Evolutionary conservation across 92 coral and sea anemone species (phyloP), one percentile per base, ranked within the genome.

Genomic region (Virgularia gustaviana): DNA sequence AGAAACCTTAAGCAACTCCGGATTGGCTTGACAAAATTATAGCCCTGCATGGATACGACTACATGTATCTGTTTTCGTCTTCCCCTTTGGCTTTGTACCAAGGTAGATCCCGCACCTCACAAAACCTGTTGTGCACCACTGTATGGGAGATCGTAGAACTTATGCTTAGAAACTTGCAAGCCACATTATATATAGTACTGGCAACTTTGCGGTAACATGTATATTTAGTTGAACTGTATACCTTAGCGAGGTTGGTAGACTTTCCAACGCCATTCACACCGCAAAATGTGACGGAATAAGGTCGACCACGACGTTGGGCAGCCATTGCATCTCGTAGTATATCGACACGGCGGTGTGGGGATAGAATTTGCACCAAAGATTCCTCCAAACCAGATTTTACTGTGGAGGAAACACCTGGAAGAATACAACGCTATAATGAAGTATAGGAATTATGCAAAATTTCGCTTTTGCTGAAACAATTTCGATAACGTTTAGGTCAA

Each of bases 221-320:
- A n/a, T n/a, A n/a, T n/a, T n/a, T n/a, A n/a, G n/a, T n/a, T n/a
- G 57, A 44, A 47, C 20, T 1, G 27, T 25, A 31, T 12, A 91
- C 97, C 88, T 91, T 91, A 53, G 97, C 97, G 29, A 91, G 67
- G 41, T 91, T 91, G 44, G 97, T 91, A 9, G 97, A 91, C 73
- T 91, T 91, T 32, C 97, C 97, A 42, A 91, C 97, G 52, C 97
- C 97, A 73, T 91, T 91, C 30, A 91, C 97, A 2, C 97, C 97
- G 64, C 97, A 91, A 83, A 91, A 91, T 15, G 97, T 89, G 67
- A 89, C 72, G 31, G 89, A 87, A 52, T 81, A 91, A 0, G 97
- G 97, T 23, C 72, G 78, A 22, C 92, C 90, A 39, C 76, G 88
- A 35, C 82, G 86, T 70, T 86, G 85, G 49, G 90, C 80, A 37